Evolutionary conservation across 2,113 vertebrate genomes (phyloP).

Genomic region (Chloropsis hardwickii): DNA sequence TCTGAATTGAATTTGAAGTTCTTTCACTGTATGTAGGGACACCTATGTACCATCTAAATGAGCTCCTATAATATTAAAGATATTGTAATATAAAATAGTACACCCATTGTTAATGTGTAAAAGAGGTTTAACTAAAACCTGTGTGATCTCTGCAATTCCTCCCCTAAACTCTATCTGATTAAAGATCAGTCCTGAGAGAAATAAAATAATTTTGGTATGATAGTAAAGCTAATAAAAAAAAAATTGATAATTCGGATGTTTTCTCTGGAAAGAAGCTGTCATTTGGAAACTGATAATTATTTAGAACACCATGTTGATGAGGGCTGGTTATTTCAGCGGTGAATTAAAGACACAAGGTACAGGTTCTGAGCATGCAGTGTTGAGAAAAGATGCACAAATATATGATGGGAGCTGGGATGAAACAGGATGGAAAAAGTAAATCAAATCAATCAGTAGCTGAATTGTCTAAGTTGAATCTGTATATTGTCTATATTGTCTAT

Average conservation of each 20-base stretch:
- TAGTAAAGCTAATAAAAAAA: background rate
- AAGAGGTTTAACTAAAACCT: background rate
- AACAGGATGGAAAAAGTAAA: background rate
- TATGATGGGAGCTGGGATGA: background rate
- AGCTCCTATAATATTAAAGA: background rate
- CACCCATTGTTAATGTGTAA: background rate
- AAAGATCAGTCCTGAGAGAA: background rate
- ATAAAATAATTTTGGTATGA: background rate
- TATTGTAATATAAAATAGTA: background rate
- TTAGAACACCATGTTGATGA: background rate
- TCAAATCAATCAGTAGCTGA: background rate
- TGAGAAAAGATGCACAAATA: background rate
- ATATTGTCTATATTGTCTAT: background rate
- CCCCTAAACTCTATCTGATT: background rate
- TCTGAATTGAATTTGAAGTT: background rate
- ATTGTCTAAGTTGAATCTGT: background rate
- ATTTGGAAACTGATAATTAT: background rate
- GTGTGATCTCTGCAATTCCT: background rate
- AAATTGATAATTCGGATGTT: rapidly evolving
- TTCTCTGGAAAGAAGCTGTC: background rate
- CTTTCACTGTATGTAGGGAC: background rate
- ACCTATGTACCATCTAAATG: background rate
- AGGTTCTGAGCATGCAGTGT: background rate
- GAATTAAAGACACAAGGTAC: background rate
- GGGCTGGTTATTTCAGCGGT: background rate